A percentile compares a stretch with the other conserved stretches of the same genome.
Evolutionary conservation across 2,113 vertebrate species (phyloP).

Genomic region (Burhinus oedicnemus): DNA sequence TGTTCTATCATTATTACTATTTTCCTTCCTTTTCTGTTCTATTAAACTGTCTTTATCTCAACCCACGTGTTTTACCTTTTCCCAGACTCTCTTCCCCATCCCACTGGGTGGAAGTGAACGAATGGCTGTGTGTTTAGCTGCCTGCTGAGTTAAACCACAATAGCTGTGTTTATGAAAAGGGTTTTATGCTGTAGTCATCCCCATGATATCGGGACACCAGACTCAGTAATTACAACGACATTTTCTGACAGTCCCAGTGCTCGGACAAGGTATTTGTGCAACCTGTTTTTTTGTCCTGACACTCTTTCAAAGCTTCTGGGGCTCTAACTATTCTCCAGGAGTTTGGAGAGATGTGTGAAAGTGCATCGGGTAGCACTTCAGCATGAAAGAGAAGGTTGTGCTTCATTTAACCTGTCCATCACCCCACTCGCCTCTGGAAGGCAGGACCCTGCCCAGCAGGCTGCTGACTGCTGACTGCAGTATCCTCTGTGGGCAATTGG

Average conservation of each 20-base stretch:
- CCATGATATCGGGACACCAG: background rate
- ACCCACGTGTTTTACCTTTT: background rate
- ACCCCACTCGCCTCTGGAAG: background rate
- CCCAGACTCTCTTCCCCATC: background rate
- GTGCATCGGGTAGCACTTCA: background rate
- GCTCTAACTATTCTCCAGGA: background rate
- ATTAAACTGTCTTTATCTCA: background rate
- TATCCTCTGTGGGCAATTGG: background rate
- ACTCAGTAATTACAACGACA: background rate
- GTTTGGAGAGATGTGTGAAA: background rate
- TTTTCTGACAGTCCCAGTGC: background rate
- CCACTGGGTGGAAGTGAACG: background rate
- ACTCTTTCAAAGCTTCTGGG: background rate
- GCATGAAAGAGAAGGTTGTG: background rate
- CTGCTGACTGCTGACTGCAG: background rate
- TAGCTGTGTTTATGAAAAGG: background rate
- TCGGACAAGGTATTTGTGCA: background rate
- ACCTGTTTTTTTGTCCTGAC: background rate
- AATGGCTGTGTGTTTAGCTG: background rate
- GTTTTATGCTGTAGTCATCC: background rate
- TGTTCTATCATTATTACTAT: background rate
- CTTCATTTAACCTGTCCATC: background rate
- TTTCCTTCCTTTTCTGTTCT: background rate
- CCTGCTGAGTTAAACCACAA: background rate
- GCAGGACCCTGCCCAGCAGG: background rate